Evolutionary conservation across 2,797 vertebrate genomes (phyloP), one percentile per base, ranked within the genome.

Genomic region (Microchirus variegatus): DNA sequence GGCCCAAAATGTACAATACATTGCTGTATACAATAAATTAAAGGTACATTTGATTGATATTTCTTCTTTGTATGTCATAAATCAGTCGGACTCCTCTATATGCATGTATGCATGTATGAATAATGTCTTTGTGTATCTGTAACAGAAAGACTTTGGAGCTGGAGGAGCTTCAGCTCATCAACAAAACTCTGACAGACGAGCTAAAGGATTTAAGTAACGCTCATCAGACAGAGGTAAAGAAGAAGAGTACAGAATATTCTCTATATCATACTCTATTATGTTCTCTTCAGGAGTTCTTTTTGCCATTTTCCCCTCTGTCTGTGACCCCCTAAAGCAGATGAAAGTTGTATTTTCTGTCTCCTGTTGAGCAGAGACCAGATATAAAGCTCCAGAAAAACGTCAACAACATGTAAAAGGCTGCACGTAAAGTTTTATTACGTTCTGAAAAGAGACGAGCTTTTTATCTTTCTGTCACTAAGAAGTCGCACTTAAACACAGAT

Each of bases 101-200:
- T 42, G 4, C 4, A 31, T 15, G 13, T 42, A 15, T 42, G 12
- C 2, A 13, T 2, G 12, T 12, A 41, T 14, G 14, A 41, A 41
- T 13, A 12, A 16, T n/a, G 1, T 9, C n/a, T 43, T 16, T 54
- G 26, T 53, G 35, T 59, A 0, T 47, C 57, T 1, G 38, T 17
- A 9, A 69, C 59, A 90, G 89, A 43, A 87, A 86, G 54, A 73
- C 67, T 1, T n/a, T 1, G 17, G 82, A 90, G 76, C 58, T 92
- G 64, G 69, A 89, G 66, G 74, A 84, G 48, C 77, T 91, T 0
- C 68, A 77, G 11, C 62, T 59, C 9, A 18, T 61, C 8, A 88
- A 91, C 72, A 63, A 38, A 38, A 37, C 26, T 9, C 13, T 91
- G 68, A 73, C 2, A 0, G 70, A 62, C 49, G 81, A 91, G 72